A percentile compares a stretch with the other conserved stretches of the same genome.
phyloP scores from a whole-genome alignment of 2,888 invertebrate genomes.

The Raillietiella orientalis region DNA sequence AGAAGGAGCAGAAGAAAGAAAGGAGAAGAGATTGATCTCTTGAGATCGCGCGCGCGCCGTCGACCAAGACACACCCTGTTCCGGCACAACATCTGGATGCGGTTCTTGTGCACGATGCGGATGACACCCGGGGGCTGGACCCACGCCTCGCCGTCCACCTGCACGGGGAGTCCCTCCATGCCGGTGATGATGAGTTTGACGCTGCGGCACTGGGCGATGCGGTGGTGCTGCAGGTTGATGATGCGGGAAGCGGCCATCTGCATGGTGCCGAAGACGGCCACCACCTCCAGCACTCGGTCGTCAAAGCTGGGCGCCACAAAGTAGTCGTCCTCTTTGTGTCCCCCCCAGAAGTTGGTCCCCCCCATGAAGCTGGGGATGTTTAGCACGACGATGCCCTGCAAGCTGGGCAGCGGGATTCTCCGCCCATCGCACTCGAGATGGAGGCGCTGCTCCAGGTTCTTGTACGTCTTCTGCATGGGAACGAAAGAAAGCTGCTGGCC shows the following conservation, averaged over 20 bases:
- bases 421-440: constrained; percentile 88
- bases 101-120: constrained; percentile 77
- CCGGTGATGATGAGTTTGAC: constrained; percentile 83
- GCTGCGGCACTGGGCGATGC: constrained; percentile 83
- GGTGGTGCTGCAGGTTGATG: constrained; percentile 79
- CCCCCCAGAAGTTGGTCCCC: constrained; percentile 95
- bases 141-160: constrained; percentile 96
- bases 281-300: constrained; percentile 80
- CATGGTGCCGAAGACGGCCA: constrained; percentile 85
- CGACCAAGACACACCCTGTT: constrained; percentile 30
- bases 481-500: constrained; percentile 12
- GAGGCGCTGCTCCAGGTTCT: constrained; percentile 78
- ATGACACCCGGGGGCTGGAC: constrained; percentile 87
- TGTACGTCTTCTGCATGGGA: constrained; percentile 44
- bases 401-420: constrained; percentile 66
- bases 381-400: constrained; percentile 84
- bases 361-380: constrained; percentile 95
- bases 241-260: constrained; percentile 89
- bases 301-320: constrained; percentile 82
- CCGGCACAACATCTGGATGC: constrained; percentile 79
- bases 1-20: no score
- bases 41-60: not conserved
- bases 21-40: constrained; percentile 4
- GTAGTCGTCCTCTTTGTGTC: constrained; percentile 57
- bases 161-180: constrained; percentile 51